Evolutionary conservation across 2,888 invertebrate species (phyloP), one percentile per base, ranked within the genome.

Genomic region (Tubulanus polymorphus): DNA sequence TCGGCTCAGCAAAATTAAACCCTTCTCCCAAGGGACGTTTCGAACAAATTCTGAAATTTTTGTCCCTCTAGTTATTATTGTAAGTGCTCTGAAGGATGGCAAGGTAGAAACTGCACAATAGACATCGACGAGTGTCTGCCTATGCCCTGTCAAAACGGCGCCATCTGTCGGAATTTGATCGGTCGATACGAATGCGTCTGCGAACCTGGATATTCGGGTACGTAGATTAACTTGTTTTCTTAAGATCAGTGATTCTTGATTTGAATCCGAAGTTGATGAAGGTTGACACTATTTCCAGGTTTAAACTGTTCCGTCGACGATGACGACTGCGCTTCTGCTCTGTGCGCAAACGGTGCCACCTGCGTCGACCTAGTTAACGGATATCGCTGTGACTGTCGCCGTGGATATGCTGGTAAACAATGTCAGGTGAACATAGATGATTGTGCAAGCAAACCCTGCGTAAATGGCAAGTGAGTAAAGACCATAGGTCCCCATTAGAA

Each of bases 171-270:
- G 20, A 66, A 68, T 55, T 26, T n/a, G 12, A 35, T 63, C 10
- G 51, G 63, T 41, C 49, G 41, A 3, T 65, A 52, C 54, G 23
- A 32, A n/a, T 69, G 69, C 51, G 25, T 41, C 23, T 69, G 69
- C 32, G 25, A 23, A 32, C 48, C 56, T 8, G 63, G 64, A 15
- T 64, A 25, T 27, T 20, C 20, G 5, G 59, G 59, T 41, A 41
- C 18, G 18, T 41, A 8, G 6, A 41, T 5, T 5, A 5, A 15
- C 5, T 5, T 5, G 41, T 8, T 15, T 41, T 41, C 15, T 41
- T 5, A n/a, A 12, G 35, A n/a, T n/a, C n/a, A n/a, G n/a, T n/a
- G n/a, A n/a, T n/a, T n/a, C n/a, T n/a, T n/a, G n/a, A n/a, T n/a
- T n/a, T n/a, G n/a, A n/a, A n/a, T n/a, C n/a, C n/a, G n/a, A n/a